Base-by-base conservation (phyloP, 2,113 vertebrate genomes). In the Varanus komodoensis region DNA sequence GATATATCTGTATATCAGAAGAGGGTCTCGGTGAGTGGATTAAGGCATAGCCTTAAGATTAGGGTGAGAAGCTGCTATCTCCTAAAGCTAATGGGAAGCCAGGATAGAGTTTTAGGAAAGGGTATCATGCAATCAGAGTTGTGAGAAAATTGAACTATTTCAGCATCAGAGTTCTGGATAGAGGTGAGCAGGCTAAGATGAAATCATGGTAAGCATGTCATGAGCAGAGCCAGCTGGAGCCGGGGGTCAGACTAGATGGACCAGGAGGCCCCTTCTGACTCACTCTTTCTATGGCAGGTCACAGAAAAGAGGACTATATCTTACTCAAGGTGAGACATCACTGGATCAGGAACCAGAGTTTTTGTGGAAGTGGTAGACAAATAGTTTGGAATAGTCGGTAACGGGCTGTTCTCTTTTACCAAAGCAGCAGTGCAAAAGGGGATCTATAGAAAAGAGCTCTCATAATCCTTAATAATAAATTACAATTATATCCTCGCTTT, bases 371-470 rank as follows among this genome's bases (percentile, higher is more conserved):
- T 8, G 32, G 73, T 75, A 27, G n/a, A 75, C 3, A 17, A 34
- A 75, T 14, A 3, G 73, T 29, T n/a, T 38, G 73, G 15, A 75
- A 75, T 4, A 34, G 38, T 44, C 3, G 38, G 38, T 44, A 44
- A 44, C 3, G 38, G 2, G 38, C 38, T 23, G 32, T 4, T 82
- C 81, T 7, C 17, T 64, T 61, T 34, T 64, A 8, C 17, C 5
- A 82, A 19, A 23, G 8, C n/a, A 34, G 87, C 91, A 91, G 64
- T 86, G 54, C 69, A 64, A 88, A 32, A 48, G 69, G n/a, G 44
- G 83, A 34, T 84, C 77, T 87, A 82, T 73, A 90, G 92, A 91
- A 88, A 89, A 81, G 34, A 93, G 69, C 6, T 85, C 38, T 44
- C 38, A 44, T 44, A 44, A 44, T 44, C 38, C 38, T 3, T 44